phyloP scores from a whole-genome alignment of 2,113 vertebrate species.

The Ramphastos sulfuratus region DNA sequence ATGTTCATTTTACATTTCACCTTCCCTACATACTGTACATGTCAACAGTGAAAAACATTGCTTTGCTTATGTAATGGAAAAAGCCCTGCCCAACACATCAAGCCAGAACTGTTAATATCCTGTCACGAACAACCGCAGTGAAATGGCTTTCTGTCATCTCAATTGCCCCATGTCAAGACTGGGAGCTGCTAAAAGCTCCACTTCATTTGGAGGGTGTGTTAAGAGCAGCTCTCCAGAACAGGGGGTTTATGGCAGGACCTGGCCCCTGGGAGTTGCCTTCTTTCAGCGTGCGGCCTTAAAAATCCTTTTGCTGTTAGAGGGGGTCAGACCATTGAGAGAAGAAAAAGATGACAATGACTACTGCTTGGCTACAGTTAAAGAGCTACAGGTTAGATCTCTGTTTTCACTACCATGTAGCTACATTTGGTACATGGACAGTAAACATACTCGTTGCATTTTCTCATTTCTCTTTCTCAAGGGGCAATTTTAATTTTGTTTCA shows the following conservation, averaged over 20 bases:
- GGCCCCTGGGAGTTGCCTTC: neutral
- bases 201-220: neutral
- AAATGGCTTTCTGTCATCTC: constrained; percentile 2
- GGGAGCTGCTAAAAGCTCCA: neutral
- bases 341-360: neutral
- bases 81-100: neutral
- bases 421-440: neutral
- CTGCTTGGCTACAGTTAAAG: neutral
- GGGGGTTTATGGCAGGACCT: neutral
- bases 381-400: neutral
- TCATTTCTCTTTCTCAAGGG: neutral
- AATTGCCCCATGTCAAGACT: accelerated
- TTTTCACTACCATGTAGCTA: neutral
- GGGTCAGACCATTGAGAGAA: neutral
- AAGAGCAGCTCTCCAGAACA: neutral
- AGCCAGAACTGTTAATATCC: neutral
- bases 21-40: neutral
- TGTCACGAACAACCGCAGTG: neutral
- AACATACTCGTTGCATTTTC: neutral
- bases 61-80: neutral
- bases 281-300: neutral
- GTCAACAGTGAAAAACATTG: neutral
- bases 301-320: neutral
- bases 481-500: neutral
- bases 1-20: neutral